Evolutionary conservation across 2,888 invertebrate species (phyloP), one percentile per base, ranked within the genome.

Genomic region (Sinotaia quadrata): DNA sequence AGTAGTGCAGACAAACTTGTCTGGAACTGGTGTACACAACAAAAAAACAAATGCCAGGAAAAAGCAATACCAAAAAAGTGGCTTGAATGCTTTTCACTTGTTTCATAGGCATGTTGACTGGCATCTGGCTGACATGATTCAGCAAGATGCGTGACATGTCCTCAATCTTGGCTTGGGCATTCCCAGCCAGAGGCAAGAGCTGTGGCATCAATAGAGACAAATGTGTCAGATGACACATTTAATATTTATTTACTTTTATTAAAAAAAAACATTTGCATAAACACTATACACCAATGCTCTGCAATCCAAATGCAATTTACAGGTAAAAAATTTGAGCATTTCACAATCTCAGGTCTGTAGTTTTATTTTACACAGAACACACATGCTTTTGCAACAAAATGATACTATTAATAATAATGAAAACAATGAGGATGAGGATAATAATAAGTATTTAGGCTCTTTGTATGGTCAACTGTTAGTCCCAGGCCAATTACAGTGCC

Each of bases 71-170:
- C 76, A 76, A 61, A 68, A 76, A 76, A 12, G 76, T 76, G 59
- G 76, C 76, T 67, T 76, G 76, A 24, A 76, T 71, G 61, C 71
- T 76, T 69, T 74, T 74, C 63, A 84, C 84, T 81, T 84, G 84
- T 71, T 83, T 84, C 82, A 84, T 84, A 47, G 84, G 82, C 36
- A 82, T 82, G 75, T 81, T 82, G 76, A 82, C 81, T 52, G 84
- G 84, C 82, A 84, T 83, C 77, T 86, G 86, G 78, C 85, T 87
- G 73, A 87, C 87, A 76, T 86, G 84, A 76, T 85, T 87, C 88
- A 98, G 96, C 90, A 99, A 95, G 61, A 98, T 89, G 79, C 96
- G 93, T 61, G 97, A 96, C 94, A 99, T 96, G 85, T 98, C 99
- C 89, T 98, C 98, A 74, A 99, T 98, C 90, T 97, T 98, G 10